Evolutionary conservation across 2,888 invertebrate species (phyloP).

Genomic region (Hofmannophila pseudospretella): DNA sequence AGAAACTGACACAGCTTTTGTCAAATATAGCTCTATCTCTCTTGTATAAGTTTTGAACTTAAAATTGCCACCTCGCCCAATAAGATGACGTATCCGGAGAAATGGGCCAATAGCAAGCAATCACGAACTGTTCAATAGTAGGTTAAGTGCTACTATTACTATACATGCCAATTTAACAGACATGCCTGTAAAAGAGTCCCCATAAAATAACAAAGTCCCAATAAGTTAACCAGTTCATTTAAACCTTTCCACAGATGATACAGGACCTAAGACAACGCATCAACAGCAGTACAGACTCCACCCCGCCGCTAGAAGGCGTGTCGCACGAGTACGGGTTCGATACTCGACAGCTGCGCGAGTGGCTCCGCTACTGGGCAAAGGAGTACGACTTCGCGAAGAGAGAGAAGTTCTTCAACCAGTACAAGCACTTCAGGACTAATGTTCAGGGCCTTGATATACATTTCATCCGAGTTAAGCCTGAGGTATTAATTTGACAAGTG

Average conservation of each 20-base stretch:
- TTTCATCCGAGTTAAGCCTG: constrained; percentile 8
- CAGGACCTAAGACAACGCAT: constrained; percentile 45
- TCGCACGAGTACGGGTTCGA: constrained; percentile 91
- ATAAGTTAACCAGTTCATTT: neutral
- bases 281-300: constrained; percentile 34
- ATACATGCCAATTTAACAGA: too few relatives aligned
- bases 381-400: constrained; percentile 81
- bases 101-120: too few relatives aligned
- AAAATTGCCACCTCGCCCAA: too few relatives aligned
- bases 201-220: too few relatives aligned
- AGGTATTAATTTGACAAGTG: too few relatives aligned
- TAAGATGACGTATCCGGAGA: too few relatives aligned
- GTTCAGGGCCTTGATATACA: constrained; percentile 85
- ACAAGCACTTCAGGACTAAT: constrained; percentile 86
- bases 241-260: constrained; percentile 36
- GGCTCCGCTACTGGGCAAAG: constrained; percentile 87
- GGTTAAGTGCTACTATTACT: too few relatives aligned
- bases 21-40: too few relatives aligned
- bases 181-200: too few relatives aligned
- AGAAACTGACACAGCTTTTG: too few relatives aligned
- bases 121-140: too few relatives aligned
- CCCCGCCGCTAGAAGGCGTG: constrained; percentile 81
- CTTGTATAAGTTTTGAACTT: too few relatives aligned
- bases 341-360: constrained; percentile 77
- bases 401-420: constrained; percentile 82